Percentiles rank a stretch among this genome's conserved stretches.
These are phyloP conservation scores for Gila orcuttii DNA, from an alignment of 2,113 vertebrate species.

Conservation along the genomic window DNA sequence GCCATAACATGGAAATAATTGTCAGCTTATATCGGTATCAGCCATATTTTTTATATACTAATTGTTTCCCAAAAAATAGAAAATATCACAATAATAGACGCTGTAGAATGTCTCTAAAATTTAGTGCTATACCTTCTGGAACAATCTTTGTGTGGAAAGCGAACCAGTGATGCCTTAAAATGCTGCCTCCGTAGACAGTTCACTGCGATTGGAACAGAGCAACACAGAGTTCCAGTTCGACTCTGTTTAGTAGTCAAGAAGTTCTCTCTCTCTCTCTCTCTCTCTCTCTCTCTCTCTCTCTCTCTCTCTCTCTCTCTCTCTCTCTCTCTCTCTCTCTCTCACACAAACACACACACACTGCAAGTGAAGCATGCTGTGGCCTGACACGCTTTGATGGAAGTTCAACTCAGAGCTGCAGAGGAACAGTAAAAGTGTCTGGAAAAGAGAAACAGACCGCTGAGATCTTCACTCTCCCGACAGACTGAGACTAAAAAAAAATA, in stretches of 20 bases:
- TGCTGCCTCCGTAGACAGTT: background rate
- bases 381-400: conserved; percentile 24
- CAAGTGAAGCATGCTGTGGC: background rate
- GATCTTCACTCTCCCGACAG: conserved; percentile 15
- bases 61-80: background rate
- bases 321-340: background rate
- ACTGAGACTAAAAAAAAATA: conserved; percentile 22
- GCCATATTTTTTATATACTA: background rate
- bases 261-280: background rate
- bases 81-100: background rate
- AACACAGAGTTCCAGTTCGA: background rate
- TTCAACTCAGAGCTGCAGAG: conserved; percentile 22
- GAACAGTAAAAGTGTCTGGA: conserved; percentile 15
- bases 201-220: background rate
- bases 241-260: conserved; percentile 3
- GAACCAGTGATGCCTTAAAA: background rate
- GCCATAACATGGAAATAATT: background rate
- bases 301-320: background rate
- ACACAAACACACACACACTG: background rate
- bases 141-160: background rate
- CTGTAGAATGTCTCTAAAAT: background rate
- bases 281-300: background rate
- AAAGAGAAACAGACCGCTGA: conserved; percentile 15
- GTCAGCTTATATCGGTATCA: background rate
- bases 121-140: background rate